These are phyloP conservation scores for Phasia obesa DNA, from an alignment of 2,888 invertebrate genomes.

Conservation along the genomic window DNA sequence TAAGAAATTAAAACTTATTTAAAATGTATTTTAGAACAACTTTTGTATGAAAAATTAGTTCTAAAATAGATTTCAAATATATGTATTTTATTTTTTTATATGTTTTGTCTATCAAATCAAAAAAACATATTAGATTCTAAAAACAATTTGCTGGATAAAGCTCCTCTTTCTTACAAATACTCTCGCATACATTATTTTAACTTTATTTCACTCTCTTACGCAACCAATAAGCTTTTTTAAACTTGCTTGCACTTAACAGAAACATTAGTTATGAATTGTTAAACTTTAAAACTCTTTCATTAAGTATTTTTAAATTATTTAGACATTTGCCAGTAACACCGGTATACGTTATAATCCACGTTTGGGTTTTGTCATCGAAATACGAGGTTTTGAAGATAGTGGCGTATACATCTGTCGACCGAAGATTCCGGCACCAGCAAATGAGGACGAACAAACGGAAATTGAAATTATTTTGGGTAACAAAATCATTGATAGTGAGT, in stretches of 20 bases:
- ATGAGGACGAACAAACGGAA: slow-evolving; percentile 77
- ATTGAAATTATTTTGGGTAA: slow-evolving; percentile 77
- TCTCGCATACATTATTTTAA: slow-evolving; percentile 2
- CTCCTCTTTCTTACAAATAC: background rate
- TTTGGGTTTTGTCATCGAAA: slow-evolving; percentile 80
- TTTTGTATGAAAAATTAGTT: too few species aligned
- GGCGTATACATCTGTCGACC: slow-evolving; percentile 80
- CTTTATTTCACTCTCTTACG: slow-evolving; percentile 1
- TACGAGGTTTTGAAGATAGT: slow-evolving; percentile 78
- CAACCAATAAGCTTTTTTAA: slow-evolving; percentile 20
- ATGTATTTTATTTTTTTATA: too few species aligned
- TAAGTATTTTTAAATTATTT: slow-evolving; percentile 60
- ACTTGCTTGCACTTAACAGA: slow-evolving; percentile 43
- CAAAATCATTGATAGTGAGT: slow-evolving; percentile 81
- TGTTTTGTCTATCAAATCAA: too few species aligned
- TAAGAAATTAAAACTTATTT: too few species aligned
- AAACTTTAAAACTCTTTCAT: slow-evolving; percentile 27
- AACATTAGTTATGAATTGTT: slow-evolving; percentile 4
- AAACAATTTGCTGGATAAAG: background rate
- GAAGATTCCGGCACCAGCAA: slow-evolving; percentile 75
- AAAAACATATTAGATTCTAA: background rate
- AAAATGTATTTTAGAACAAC: too few species aligned
- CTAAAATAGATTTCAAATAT: too few species aligned
- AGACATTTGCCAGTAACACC: slow-evolving; percentile 78
- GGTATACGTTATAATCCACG: slow-evolving; percentile 79